Evolutionary conservation across 2,888 invertebrate species (phyloP), one percentile per base, ranked within the genome.

Genomic region (Dynastes maya): DNA sequence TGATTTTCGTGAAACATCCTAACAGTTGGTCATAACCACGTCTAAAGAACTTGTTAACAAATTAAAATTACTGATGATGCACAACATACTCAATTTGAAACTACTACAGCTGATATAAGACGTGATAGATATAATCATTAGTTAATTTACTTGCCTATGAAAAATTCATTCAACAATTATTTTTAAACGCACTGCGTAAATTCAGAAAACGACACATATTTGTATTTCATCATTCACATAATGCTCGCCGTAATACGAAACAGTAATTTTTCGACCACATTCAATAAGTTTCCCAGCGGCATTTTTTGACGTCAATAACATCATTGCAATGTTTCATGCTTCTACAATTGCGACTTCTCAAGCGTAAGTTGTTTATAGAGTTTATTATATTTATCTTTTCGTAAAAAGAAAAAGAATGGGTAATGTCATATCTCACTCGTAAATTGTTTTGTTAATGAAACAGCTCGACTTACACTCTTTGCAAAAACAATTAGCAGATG

Each of bases 281-380:
- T 22, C 22, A 55, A 55, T 9, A 55, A 55, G 22, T 22, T 16
- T 22, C 2, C 22, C 55, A 22, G 22, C 55, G 55, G 27, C 55
- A 58, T 16, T 58, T 58, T 22, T 22, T 58, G 55, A 58, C 55
- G 55, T 58, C 55, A 58, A 58, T 58, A 58, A 1, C 22, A n/a
- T n/a, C n/a, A n/a, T 53, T 5, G 1, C n/a, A 53, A 13, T n/a
- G n/a, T 58, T 22, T 16, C 55, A 22, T 58, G 22, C 3, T 2
- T 22, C 8, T 58, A 58, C 16, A 58, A n/a, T 22, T 16, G 16
- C 22, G 16, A 8, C 22, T 22, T 58, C n/a, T 58, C 8, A 8
- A 58, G 22, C 9, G 16, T 53, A 13, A 53, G 8, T 22, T 55
- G 55, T 8, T 55, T 22, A 58, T 58, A 58, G 9, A 58, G 55